These are phyloP conservation scores for Drosophila sp. DNA, from an alignment of 1,140 invertebrate genomes.

Conservation along the genomic window DNA sequence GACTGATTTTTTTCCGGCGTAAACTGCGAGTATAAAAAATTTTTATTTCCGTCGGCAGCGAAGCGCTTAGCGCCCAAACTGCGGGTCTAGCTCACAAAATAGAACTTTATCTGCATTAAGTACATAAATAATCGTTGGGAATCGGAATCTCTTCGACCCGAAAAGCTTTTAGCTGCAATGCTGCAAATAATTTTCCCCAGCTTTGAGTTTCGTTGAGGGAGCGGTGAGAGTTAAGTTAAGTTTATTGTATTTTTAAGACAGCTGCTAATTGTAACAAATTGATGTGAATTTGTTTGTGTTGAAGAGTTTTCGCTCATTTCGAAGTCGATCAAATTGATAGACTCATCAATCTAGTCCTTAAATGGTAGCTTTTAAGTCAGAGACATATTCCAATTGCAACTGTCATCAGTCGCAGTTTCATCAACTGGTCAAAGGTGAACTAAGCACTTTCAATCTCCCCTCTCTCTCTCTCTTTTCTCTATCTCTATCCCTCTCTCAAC, in stretches of 20 bases:
- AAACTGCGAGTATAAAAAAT: constrained; percentile 60
- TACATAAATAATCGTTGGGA: constrained; percentile 62
- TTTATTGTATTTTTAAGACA: constrained; percentile 1
- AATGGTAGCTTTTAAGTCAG: background rate
- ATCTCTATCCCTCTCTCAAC: background rate
- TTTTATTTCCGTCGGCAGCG: constrained; percentile 55
- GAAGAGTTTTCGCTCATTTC: background rate
- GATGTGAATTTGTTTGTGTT: constrained; percentile 30
- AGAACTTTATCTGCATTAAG: constrained; percentile 75
- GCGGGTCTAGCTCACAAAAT: constrained; percentile 42
- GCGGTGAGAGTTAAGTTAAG: too few species aligned
- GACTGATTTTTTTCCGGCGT: constrained; percentile 55
- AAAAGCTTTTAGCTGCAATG: constrained; percentile 65
- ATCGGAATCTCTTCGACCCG: constrained; percentile 6
- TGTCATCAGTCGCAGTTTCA: background rate
- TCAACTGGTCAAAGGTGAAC: constrained; percentile 3
- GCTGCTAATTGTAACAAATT: constrained; percentile 42
- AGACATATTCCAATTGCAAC: background rate
- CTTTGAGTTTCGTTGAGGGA: background rate
- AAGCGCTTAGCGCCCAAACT: constrained; percentile 51
- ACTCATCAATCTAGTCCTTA: constrained; percentile 10
- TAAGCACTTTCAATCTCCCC: too few species aligned
- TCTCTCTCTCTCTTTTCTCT: too few species aligned
- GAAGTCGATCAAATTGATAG: constrained; percentile 26
- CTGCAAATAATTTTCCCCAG: constrained; percentile 4